Percentiles rank a stretch among this genome's conserved stretches.
Conservation (phyloP, 2,113 vertebrate species). For the Macroglossus sobrinus region DNA sequence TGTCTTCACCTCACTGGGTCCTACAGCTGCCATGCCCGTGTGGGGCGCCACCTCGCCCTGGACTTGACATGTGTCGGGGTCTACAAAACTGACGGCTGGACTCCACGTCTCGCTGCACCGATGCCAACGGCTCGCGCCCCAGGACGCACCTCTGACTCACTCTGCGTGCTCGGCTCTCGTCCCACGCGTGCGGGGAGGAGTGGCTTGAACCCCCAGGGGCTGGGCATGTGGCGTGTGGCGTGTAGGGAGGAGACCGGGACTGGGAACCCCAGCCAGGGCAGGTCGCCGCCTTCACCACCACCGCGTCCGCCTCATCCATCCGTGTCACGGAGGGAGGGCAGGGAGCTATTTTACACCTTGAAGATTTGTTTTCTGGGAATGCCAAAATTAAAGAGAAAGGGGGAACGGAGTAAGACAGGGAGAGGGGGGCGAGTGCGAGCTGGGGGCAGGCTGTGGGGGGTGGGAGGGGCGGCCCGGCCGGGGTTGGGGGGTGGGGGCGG, state of each 20-base stretch:
- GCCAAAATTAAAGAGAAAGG: constrained; percentile 39
- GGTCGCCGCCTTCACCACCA: constrained; percentile 53
- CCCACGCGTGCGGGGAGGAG: background rate
- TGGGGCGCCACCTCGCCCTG: constrained; percentile 16
- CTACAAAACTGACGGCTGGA: constrained; percentile 10
- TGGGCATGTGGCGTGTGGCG: background rate
- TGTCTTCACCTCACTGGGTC: constrained; percentile 68
- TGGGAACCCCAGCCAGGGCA: background rate
- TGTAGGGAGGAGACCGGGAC: constrained; percentile 34
- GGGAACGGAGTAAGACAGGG: constrained; percentile 1
- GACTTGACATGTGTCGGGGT: constrained; percentile 3
- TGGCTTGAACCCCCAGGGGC: background rate
- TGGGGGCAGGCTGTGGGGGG: background rate
- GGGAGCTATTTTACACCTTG: constrained; percentile 73
- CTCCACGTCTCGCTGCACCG: background rate
- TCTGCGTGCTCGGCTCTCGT: constrained; percentile 3
- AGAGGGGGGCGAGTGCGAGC: constrained; percentile 41
- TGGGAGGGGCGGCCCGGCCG: background rate
- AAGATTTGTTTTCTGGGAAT: constrained; percentile 46
- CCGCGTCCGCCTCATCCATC: constrained; percentile 53
- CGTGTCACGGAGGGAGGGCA: constrained; percentile 58
- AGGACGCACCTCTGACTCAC: background rate
- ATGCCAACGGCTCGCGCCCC: background rate
- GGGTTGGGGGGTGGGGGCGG: background rate
- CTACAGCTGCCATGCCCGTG: constrained; percentile 61